Percentiles rank a stretch among this genome's conserved stretches.
Evolutionary conservation across 2,113 vertebrate species (phyloP).

Genomic region (Mustela lutreola): DNA sequence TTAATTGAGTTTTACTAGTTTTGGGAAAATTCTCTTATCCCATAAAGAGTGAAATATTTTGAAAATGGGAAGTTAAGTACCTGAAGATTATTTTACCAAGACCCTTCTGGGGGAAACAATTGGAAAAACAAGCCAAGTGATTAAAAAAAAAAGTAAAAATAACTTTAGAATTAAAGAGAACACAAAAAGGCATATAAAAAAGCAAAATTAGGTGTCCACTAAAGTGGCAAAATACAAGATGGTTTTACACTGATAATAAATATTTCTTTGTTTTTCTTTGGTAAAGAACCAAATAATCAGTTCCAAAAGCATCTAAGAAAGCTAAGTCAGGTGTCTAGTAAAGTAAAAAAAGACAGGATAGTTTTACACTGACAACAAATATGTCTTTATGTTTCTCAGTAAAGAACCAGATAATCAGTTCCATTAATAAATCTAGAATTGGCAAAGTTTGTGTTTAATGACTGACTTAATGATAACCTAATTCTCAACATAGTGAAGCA

Average conservation of each 20-base stretch:
- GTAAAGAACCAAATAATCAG: not conserved
- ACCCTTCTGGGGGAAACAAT: not conserved
- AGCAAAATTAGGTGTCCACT: not conserved
- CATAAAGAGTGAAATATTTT: not conserved
- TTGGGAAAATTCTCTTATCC: not conserved
- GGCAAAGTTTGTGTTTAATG: not conserved
- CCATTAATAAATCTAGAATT: not conserved
- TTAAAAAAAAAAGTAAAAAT: not conserved
- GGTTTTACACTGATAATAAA: not conserved
- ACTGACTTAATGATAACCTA: not conserved
- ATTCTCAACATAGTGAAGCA: not conserved
- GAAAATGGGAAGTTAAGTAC: not conserved
- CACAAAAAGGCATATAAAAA: not conserved
- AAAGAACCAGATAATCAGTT: not conserved
- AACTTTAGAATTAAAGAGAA: not conserved
- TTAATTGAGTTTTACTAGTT: not conserved
- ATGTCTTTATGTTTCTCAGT: not conserved
- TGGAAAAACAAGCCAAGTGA: not conserved
- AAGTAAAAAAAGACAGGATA: not conserved
- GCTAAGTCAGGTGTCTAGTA: not conserved
- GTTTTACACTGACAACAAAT: too few relatives aligned
- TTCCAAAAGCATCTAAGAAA: not conserved
- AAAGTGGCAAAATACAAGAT: not conserved
- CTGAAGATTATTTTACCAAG: not conserved
- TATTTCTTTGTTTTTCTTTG: not conserved